Conservation (phyloP, 2,888 invertebrate genomes). For the Dascillus cervinus region DNA sequence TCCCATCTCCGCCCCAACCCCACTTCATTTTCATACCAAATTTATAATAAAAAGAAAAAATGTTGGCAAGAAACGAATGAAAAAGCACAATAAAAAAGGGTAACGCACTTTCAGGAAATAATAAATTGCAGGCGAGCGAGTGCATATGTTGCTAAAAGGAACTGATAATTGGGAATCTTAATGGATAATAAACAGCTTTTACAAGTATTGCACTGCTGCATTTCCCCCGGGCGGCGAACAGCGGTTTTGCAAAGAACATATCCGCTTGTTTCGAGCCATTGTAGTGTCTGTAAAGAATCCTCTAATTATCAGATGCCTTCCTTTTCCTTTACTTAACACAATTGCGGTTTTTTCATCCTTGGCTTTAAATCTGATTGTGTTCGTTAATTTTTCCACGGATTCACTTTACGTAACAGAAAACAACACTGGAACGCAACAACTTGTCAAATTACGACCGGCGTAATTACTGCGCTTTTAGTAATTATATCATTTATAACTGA, state of each 20-base stretch:
- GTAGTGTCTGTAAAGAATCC: slow-evolving; percentile 4
- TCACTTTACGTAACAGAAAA: too few relatives aligned
- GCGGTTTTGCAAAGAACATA: slow-evolving; percentile 5
- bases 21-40: slow-evolving; percentile 13
- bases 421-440: too few relatives aligned
- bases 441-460: too few relatives aligned
- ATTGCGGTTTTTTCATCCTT: slow-evolving; percentile 6
- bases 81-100: background rate
- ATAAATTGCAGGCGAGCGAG: background rate
- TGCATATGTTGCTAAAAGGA: background rate
- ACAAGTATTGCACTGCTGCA: slow-evolving; percentile 4
- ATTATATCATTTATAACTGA: slow-evolving; percentile 10
- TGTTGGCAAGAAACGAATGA: slow-evolving; percentile 1
- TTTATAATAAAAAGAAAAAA: slow-evolving; percentile 9
- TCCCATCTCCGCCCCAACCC: slow-evolving; percentile 7
- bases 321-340: slow-evolving; percentile 6
- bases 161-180: slow-evolving; percentile 1
- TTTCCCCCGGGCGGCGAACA: slow-evolving; percentile 2
- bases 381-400: too few relatives aligned
- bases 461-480: slow-evolving; percentile 9
- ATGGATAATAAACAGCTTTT: background rate
- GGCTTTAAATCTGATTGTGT: too few relatives aligned
- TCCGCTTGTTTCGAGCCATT: slow-evolving; percentile 6
- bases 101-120: background rate
- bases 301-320: slow-evolving; percentile 7